Conservation (phyloP, 2,888 invertebrate genomes). For the Cataglyphis cursor region DNA sequence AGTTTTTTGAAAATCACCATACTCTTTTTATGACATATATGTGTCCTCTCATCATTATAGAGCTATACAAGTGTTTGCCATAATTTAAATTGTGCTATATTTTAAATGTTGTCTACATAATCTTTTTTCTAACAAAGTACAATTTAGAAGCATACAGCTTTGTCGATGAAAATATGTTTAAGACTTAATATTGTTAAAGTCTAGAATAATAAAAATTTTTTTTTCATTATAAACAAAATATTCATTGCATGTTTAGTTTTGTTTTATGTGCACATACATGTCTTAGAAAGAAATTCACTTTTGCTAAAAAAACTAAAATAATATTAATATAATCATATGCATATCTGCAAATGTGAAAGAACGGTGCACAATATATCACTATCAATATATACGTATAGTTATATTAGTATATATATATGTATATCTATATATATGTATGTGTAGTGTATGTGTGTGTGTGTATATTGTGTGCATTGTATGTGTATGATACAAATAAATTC, state of each 20-base stretch:
- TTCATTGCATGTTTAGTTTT: neutral
- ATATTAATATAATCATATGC: neutral
- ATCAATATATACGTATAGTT: conserved; percentile 46
- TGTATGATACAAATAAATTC: conserved; percentile 64
- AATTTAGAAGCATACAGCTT: neutral
- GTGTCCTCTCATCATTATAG: neutral
- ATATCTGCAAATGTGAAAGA: conserved; percentile 78
- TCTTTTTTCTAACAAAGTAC: neutral
- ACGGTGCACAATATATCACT: conserved; percentile 76
- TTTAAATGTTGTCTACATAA: neutral
- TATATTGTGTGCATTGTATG: conserved; percentile 28
- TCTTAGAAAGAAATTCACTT: conserved; percentile 6
- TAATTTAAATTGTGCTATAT: neutral
- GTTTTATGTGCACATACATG: neutral
- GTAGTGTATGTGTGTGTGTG: conserved; percentile 34
- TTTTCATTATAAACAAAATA: neutral
- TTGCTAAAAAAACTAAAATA: conserved; percentile 1
- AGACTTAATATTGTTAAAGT: conserved; percentile 19
- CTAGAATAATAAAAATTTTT: conserved; percentile 20
- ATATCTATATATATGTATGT: conserved; percentile 46
- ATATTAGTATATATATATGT: conserved; percentile 4
- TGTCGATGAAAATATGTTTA: neutral
- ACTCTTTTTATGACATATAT: conserved; percentile 1
- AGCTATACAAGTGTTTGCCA: neutral
- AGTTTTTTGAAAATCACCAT: conserved; percentile 20